These are phyloP conservation scores for Acanthopleura granulata DNA, from an alignment of 2,888 invertebrate genomes.

Conservation along the genomic window DNA sequence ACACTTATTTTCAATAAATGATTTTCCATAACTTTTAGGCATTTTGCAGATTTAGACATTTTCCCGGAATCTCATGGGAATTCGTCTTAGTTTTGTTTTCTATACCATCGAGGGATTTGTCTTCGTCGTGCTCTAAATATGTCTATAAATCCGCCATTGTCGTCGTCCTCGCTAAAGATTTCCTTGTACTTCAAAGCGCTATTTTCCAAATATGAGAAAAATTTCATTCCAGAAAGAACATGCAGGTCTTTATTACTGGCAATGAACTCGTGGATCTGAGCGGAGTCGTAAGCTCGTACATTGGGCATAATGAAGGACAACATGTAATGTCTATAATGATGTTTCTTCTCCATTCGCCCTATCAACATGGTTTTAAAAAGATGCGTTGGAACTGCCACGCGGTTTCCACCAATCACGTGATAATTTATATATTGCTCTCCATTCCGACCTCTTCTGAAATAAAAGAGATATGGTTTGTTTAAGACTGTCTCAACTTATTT, in stretches of 20 bases:
- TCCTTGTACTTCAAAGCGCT: not conserved
- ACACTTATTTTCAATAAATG: too few species aligned
- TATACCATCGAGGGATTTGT: not conserved
- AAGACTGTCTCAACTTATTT: too few species aligned
- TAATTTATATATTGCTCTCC: not conserved
- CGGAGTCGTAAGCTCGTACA: not conserved
- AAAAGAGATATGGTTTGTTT: not conserved
- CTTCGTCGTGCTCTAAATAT: not conserved
- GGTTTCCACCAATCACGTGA: not conserved
- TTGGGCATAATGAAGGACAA: not conserved
- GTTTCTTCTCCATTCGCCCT: not conserved
- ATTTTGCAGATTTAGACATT: too few species aligned
- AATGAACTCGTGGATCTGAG: not conserved
- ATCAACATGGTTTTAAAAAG: slow-evolving; percentile 11
- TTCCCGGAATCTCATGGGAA: too few species aligned
- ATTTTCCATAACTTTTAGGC: too few species aligned
- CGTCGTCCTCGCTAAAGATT: not conserved
- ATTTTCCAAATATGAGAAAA: not conserved
- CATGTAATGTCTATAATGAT: not conserved
- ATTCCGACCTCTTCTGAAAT: not conserved
- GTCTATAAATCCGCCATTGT: not conserved
- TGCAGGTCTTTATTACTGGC: not conserved
- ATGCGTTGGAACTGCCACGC: slow-evolving; percentile 9
- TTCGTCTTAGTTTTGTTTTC: too few species aligned
- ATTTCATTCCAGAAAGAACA: not conserved